Conservation (phyloP, 2,888 invertebrate genomes). For the Diarsia dahlii region DNA sequence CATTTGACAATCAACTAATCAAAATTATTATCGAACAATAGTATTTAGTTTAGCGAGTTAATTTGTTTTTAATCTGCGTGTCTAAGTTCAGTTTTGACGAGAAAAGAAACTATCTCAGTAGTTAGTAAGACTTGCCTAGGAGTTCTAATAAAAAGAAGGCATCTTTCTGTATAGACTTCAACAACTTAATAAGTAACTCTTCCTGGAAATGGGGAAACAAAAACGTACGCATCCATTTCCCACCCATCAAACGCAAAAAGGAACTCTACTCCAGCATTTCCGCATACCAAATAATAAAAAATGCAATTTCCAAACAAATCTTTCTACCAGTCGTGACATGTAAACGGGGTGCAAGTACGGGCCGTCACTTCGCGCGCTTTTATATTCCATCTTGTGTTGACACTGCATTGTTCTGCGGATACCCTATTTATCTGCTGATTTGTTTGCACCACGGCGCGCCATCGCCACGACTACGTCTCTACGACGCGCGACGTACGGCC, state of each 20-base stretch:
- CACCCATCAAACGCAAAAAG: neutral
- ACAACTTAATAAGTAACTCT: neutral
- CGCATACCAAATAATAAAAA: neutral
- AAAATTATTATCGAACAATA: neutral
- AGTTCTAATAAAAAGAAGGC: neutral
- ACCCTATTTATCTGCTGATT: slow-evolving; percentile 87
- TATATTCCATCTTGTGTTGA: slow-evolving; percentile 88
- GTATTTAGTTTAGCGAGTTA: neutral
- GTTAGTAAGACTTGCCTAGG: neutral
- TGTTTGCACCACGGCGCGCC: slow-evolving; percentile 84
- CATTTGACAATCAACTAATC: no score
- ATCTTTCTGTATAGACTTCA: neutral
- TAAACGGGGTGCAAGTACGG: slow-evolving; percentile 72
- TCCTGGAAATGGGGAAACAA: neutral
- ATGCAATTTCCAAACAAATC: neutral
- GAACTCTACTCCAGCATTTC: neutral
- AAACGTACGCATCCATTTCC: neutral
- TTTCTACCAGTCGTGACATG: slow-evolving; percentile 69
- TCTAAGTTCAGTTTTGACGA: neutral
- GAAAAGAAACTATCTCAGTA: neutral
- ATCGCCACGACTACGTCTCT: slow-evolving; percentile 60
- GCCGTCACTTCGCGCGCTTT: slow-evolving; percentile 81
- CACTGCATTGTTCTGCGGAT: slow-evolving; percentile 85
- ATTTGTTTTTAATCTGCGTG: neutral
- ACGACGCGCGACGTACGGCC: slow-evolving; percentile 67